Evolutionary conservation across 2,888 invertebrate genomes (phyloP), one percentile per base, ranked within the genome.

Genomic region (Acanthococcus lagerstroemiae): DNA sequence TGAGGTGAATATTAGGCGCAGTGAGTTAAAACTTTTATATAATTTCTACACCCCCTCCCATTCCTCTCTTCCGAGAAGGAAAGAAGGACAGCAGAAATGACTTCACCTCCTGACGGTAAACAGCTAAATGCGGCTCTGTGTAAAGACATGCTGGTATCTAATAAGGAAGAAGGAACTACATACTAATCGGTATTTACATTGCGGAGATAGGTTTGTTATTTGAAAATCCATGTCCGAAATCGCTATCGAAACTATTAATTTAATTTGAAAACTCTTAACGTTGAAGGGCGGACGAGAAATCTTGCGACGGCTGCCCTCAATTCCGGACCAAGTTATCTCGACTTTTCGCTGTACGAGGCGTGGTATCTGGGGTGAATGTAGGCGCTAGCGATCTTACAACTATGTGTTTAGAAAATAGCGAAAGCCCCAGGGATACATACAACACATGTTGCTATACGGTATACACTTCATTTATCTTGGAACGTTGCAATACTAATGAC

Each of bases 401-500:
- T n/a, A n/a, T n/a, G n/a, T n/a, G n/a, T n/a, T n/a, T n/a, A n/a
- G n/a, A n/a, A n/a, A 25, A 44, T 46, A 25, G 25, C 19, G 24
- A 58, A 58, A 58, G 25, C 58, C 46, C 58, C 21, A 48, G 58
- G 58, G 58, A 58, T 58, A 46, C 58, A 45, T 58, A 46, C 58
- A 58, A 58, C 58, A 58, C 58, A 58, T 58, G 58, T 58, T 58
- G 58, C 58, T 58, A 26, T 46, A 46, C 58, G 15, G 25, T 58
- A 45, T 45, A 45, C 45, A 25, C 46, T 45, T 58, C 58, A 58
- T 58, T 58, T 58, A 58, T 58, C 58, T 58, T 58, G 26, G 46
- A 45, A 45, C 44, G 44, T 58, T 46, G 58, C 58, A 58, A 58
- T 58, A 58, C 58, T 58, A 58, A 58, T 58, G 58, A 58, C 58